These are phyloP conservation scores for Dynastes hyllus DNA, from an alignment of 2,888 invertebrate genomes.

Conservation along the genomic window DNA sequence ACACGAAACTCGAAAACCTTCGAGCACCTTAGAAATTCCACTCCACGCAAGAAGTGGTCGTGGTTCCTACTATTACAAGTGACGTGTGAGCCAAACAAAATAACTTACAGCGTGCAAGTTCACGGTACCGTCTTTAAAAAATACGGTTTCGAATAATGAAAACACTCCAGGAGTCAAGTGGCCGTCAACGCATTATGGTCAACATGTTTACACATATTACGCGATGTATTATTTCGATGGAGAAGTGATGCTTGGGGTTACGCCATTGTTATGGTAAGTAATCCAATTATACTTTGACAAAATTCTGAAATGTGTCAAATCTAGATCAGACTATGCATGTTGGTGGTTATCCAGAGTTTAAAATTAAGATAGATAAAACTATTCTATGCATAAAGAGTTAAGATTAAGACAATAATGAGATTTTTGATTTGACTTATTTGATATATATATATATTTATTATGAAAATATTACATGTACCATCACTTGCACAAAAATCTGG, in stretches of 20 bases:
- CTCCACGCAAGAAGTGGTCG: slow-evolving; percentile 25
- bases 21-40: slow-evolving; percentile 31
- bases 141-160: slow-evolving; percentile 42
- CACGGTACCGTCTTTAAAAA: slow-evolving; percentile 32
- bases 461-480: too few species aligned
- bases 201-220: slow-evolving; percentile 34
- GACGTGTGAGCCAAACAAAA: slow-evolving; percentile 45
- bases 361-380: too few species aligned
- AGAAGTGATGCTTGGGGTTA: neutral
- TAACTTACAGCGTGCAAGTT: slow-evolving; percentile 23
- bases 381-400: too few species aligned
- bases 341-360: too few species aligned
- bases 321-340: too few species aligned
- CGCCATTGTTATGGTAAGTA: slow-evolving; percentile 7
- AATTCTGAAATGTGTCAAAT: too few species aligned
- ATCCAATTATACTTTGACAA: slow-evolving; percentile 6
- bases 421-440: too few species aligned
- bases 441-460: too few species aligned
- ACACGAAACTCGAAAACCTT: slow-evolving; percentile 21
- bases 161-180: slow-evolving; percentile 35
- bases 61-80: slow-evolving; percentile 32
- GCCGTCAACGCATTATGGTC: slow-evolving; percentile 35
- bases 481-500: too few species aligned
- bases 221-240: neutral
- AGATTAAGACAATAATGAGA: too few species aligned